phyloP scores from a whole-genome alignment of 1,140 invertebrate species.

The Metopolophium dirhodum region DNA sequence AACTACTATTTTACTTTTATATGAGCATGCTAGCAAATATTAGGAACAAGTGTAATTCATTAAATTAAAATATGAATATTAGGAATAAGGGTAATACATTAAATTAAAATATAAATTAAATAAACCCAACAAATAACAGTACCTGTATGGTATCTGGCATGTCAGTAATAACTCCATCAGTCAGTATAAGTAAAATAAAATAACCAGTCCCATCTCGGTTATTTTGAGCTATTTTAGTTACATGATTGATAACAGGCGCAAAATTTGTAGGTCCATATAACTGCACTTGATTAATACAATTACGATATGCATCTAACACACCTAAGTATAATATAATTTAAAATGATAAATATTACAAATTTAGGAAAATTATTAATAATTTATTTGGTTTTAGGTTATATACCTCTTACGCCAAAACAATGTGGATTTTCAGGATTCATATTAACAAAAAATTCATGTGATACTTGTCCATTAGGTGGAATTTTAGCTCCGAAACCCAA shows the following conservation, averaged over 20 bases:
- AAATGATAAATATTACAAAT: neutral
- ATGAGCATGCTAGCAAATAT: neutral
- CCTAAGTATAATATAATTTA: conserved; percentile 58
- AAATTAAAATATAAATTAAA: neutral
- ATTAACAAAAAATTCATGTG: conserved; percentile 71
- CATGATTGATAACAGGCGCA: conserved; percentile 70
- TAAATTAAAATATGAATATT: neutral
- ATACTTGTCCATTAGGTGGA: conserved; percentile 66
- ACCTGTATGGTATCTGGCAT: conserved; percentile 70
- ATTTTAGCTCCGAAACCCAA: conserved; percentile 68
- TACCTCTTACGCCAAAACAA: conserved; percentile 65
- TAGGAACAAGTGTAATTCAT: neutral
- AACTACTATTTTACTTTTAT: neutral
- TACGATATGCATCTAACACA: conserved; percentile 63
- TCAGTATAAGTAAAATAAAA: conserved; percentile 73
- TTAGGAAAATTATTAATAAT: neutral
- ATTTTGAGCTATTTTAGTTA: conserved; percentile 65
- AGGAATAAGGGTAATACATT: neutral
- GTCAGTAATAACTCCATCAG: conserved; percentile 75
- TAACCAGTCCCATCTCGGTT: conserved; percentile 68
- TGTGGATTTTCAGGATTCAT: conserved; percentile 68
- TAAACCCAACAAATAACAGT: conserved; percentile 24
- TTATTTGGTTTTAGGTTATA: neutral
- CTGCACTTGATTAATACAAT: conserved; percentile 67
- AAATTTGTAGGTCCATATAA: conserved; percentile 75